Evolutionary conservation across 1,140 invertebrate species (phyloP).

Genomic region (Brevipalpus yothersi): DNA sequence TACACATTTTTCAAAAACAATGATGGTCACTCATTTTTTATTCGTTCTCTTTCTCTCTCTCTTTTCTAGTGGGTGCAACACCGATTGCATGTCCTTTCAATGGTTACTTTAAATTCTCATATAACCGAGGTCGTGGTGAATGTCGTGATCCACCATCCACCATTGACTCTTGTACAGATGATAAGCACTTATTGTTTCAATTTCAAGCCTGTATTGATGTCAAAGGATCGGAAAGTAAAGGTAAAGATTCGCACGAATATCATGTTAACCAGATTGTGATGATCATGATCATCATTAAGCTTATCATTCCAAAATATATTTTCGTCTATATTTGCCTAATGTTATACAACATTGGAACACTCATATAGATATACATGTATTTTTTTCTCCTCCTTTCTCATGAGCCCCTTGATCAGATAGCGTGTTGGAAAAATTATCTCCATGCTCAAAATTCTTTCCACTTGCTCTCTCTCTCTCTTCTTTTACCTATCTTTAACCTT

Average conservation of each 20-base stretch:
- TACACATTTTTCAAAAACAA: not conserved
- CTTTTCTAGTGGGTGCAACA: slow-evolving; percentile 17
- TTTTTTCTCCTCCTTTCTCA: no score
- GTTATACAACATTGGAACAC: no score
- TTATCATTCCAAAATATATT: not conserved
- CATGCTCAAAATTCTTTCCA: no score
- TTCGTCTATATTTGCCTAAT: no score
- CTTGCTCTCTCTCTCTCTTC: not conserved
- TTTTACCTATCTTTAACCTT: not conserved
- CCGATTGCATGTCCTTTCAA: slow-evolving; percentile 21
- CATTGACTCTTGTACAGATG: slow-evolving; percentile 54
- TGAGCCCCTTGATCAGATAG: no score
- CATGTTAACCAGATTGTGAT: no score
- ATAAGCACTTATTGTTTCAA: slow-evolving; percentile 46
- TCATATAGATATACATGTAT: no score
- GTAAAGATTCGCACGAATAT: slow-evolving; percentile 12
- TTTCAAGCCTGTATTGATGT: slow-evolving; percentile 81
- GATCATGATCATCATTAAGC: no score
- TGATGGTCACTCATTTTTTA: not conserved
- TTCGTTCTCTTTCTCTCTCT: not conserved
- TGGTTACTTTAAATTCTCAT: slow-evolving; percentile 40
- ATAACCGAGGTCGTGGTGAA: slow-evolving; percentile 45
- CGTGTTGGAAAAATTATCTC: no score
- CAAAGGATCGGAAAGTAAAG: slow-evolving; percentile 34
- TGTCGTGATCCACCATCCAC: slow-evolving; percentile 44